These are phyloP conservation scores for Protophormia terraenovae DNA, from an alignment of 2,888 invertebrate species.

Conservation along the genomic window DNA sequence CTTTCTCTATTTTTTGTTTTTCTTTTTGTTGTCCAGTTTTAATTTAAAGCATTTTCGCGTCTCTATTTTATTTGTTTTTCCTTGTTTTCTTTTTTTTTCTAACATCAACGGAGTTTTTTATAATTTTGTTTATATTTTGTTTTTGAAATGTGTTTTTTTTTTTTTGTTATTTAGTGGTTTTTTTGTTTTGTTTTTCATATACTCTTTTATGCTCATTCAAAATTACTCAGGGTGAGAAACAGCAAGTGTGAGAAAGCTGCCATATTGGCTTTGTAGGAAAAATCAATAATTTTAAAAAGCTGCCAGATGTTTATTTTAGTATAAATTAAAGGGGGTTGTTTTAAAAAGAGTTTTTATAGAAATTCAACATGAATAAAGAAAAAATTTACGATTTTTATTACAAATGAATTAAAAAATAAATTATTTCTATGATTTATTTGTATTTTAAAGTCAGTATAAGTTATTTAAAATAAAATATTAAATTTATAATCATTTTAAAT, in stretches of 20 bases:
- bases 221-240: no score
- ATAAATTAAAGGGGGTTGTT: not conserved
- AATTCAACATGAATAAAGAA: no score
- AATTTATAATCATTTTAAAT: no score
- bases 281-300: not conserved
- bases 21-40: not conserved
- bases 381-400: no score
- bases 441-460: no score
- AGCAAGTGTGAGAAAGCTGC: not conserved
- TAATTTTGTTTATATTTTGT: no score
- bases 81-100: not conserved
- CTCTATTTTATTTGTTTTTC: slow-evolving; percentile 14
- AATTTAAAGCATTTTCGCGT: not conserved
- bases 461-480: no score
- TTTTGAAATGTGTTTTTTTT: no score
- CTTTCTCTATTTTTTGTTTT: slow-evolving; percentile 25
- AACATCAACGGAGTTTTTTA: no score
- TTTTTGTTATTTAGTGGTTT: no score
- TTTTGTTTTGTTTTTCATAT: slow-evolving; percentile 29
- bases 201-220: not conserved
- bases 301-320: not conserved
- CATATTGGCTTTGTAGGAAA: not conserved
- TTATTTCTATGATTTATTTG: no score
- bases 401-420: no score
- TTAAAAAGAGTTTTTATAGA: not conserved